These are phyloP conservation scores for Nothocercus julius DNA, from an alignment of 2,113 vertebrate species.

Conservation along the genomic window DNA sequence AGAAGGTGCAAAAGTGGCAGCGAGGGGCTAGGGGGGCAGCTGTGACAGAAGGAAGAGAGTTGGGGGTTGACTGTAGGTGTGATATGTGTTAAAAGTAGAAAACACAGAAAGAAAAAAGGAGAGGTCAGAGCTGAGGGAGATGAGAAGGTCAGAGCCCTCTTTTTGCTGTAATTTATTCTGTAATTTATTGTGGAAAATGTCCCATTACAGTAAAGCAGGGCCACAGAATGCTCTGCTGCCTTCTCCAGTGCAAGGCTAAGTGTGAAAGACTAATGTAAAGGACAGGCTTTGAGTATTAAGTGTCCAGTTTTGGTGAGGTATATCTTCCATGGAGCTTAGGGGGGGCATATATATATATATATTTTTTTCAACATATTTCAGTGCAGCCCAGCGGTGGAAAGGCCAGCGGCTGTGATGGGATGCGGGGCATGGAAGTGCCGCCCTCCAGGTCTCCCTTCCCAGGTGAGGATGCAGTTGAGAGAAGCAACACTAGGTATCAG, in stretches of 20 bases:
- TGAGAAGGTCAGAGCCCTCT: not conserved
- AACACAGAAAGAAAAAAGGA: not conserved
- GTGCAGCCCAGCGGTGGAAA: not conserved
- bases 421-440: rapidly evolving
- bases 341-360: not conserved
- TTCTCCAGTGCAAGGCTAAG: not conserved
- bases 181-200: not conserved
- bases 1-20: not conserved
- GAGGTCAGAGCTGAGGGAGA: too few species aligned
- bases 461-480: not conserved
- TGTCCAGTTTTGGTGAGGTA: not conserved
- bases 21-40: not conserved
- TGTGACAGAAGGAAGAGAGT: not conserved
- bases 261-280: not conserved
- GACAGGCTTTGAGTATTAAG: not conserved
- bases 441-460: rapidly evolving
- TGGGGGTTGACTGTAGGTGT: not conserved
- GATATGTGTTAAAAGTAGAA: not conserved
- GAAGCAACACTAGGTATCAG: not conserved
- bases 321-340: not conserved
- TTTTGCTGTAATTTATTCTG: not conserved
- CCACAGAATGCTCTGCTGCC: not conserved
- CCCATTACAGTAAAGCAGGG: not conserved
- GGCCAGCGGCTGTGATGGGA: not conserved
- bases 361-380: too few species aligned